A percentile compares a stretch with the other conserved stretches of the same genome.
These are phyloP conservation scores for Vanessa tameamea DNA, from an alignment of 1,140 invertebrate species.

Conservation along the genomic window DNA sequence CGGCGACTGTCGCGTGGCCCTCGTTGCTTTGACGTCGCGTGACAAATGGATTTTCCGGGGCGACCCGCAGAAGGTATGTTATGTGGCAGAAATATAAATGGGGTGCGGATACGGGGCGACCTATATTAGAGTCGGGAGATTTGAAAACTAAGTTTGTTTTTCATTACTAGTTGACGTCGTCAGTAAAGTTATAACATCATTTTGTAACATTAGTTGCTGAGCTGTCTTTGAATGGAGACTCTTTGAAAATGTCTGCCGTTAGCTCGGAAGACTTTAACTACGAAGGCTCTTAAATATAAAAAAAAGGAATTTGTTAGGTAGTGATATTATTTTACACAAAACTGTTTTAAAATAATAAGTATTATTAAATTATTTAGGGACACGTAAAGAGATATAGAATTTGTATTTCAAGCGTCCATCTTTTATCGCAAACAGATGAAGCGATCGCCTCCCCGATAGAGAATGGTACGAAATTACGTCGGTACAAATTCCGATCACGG, in stretches of 20 bases:
- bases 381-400: no score
- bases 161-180: not conserved
- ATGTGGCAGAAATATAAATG: slow-evolving; percentile 39
- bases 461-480: slow-evolving; percentile 33
- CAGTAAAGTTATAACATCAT: not conserved
- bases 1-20: slow-evolving; percentile 37
- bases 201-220: no score
- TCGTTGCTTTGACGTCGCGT: slow-evolving; percentile 51
- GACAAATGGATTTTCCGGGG: slow-evolving; percentile 53
- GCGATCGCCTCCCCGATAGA: slow-evolving; percentile 16
- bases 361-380: no score
- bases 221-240: no score
- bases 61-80: slow-evolving; percentile 27
- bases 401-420: not conserved
- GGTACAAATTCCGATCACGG: slow-evolving; percentile 48
- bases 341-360: no score
- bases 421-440: slow-evolving; percentile 26
- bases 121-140: not conserved
- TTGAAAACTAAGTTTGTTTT: not conserved
- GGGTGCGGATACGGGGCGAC: slow-evolving; percentile 19
- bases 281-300: no score
- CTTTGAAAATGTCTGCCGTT: no score
- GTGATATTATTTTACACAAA: no score
- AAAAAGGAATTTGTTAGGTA: no score
- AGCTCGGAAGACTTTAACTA: no score